These are phyloP conservation scores for Hoplias malabaricus DNA, from an alignment of 2,113 vertebrate species.

Conservation along the genomic window DNA sequence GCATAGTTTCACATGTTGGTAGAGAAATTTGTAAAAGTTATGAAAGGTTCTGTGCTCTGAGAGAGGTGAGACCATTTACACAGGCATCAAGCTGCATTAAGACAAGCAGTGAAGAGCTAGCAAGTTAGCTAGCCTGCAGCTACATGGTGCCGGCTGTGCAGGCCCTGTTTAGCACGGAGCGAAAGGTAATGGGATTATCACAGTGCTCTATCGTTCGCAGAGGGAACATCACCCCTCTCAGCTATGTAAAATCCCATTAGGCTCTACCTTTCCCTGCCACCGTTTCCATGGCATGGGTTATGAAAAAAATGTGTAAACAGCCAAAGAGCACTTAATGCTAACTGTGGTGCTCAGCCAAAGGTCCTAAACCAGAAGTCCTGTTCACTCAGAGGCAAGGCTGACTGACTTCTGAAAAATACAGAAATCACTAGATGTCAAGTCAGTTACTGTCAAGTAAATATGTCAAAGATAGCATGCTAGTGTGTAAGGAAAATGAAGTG, in stretches of 20 bases:
- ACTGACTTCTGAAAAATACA: neutral
- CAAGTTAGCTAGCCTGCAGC: constrained; percentile 36
- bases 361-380: neutral
- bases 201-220: constrained; percentile 56
- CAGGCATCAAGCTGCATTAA: constrained; percentile 21
- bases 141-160: constrained; percentile 22
- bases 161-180: constrained; percentile 52
- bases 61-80: constrained; percentile 1
- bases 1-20: neutral
- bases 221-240: constrained; percentile 56
- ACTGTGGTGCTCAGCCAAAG: constrained; percentile 41
- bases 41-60: constrained; percentile 5
- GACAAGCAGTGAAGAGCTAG: constrained; percentile 24
- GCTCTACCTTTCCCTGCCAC: constrained; percentile 48
- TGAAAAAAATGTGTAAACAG: constrained; percentile 49
- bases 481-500: no score
- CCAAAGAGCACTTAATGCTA: constrained; percentile 40
- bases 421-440: neutral
- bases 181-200: constrained; percentile 63
- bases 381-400: neutral
- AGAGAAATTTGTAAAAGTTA: neutral
- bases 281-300: constrained; percentile 23
- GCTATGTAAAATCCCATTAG: constrained; percentile 62
- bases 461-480: no score
- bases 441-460: no score